Conservation (phyloP, 2,113 vertebrate species). For the Scatophagus argus region DNA sequence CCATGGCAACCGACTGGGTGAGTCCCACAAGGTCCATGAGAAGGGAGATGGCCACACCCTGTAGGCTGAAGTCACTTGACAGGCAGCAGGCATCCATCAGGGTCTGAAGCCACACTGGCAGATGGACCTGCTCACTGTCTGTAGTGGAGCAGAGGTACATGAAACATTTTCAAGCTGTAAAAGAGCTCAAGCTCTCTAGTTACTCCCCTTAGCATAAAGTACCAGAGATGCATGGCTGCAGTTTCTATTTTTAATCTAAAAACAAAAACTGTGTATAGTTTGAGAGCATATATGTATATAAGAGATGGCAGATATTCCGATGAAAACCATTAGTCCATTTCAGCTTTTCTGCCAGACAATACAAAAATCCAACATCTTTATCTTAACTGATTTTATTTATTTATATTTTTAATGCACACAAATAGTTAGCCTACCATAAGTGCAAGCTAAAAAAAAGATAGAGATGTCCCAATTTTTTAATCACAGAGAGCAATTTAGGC, state of each 20-base stretch:
- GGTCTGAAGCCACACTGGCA: conserved; percentile 93
- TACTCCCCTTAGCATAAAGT: background rate
- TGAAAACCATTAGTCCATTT: background rate
- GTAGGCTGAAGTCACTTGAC: conserved; percentile 90
- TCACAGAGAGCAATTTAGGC: background rate
- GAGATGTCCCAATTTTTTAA: too few relatives aligned
- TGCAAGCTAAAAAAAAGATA: too few relatives aligned
- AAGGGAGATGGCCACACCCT: conserved; percentile 93
- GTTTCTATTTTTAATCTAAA: too few relatives aligned
- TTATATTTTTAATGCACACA: too few relatives aligned
- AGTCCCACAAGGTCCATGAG: conserved; percentile 97
- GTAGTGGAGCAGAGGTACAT: conserved; percentile 46
- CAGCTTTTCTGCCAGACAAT: background rate
- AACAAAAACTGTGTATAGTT: too few relatives aligned
- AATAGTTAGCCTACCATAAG: too few relatives aligned
- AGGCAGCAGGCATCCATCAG: conserved; percentile 94
- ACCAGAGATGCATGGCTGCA: background rate
- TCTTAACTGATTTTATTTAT: background rate
- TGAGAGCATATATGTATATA: too few relatives aligned
- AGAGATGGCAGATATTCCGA: background rate
- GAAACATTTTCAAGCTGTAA: background rate
- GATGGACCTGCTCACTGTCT: conserved; percentile 90
- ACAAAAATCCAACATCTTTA: background rate
- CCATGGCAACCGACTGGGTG: conserved; percentile 94
- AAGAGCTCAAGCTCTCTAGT: background rate